Evolutionary conservation across 1,140 invertebrate species (phyloP), one percentile per base, ranked within the genome.

Genomic region (Heliconius eleuchia): DNA sequence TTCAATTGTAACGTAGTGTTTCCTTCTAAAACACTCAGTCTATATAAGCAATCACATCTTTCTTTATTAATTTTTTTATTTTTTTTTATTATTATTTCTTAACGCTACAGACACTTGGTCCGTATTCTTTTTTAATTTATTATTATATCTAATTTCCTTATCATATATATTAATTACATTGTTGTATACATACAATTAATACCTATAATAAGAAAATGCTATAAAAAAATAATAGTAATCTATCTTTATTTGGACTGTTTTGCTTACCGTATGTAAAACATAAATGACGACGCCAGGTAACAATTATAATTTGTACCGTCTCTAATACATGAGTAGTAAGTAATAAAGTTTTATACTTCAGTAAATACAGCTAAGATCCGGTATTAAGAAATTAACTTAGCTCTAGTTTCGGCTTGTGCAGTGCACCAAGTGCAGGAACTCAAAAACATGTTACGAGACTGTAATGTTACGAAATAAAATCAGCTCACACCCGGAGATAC

Each of bases 401-500:
- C 46, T 78, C 72, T 80, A 70, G 70, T 71, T 76, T 72, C 79
- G 73, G 77, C 71, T 73, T 39, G 77, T 77, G 23, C 23, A 23
- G 23, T 23, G 23, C 71, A 80, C 74, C 39, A 72, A 78, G 74
- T 75, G 80, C 75, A 80, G 74, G 74, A 79, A 80, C 46, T 60
- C 23, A 74, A 78, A 77, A 83, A 83, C 71, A 73, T 70, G 77
- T 86, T 82, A 82, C 74, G 75, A 81, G 83, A 84, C 74, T 66
- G 70, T 66, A 60, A 76, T 73, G 79, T 84, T 84, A 83, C 80
- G 83, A 84, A 80, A 84, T 83, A 30, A 66, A 77, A 80, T 82
- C 80, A 76, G 78, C 79, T 8, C 52, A 80, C 42, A 80, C 71
- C 75, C 81, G 60, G 80, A 78, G 79, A 81, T 80, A 83, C 82